Evolutionary conservation across 2,797 vertebrate genomes (phyloP), one percentile per base, ranked within the genome.

Genomic region (Pogonophryne albipinna): DNA sequence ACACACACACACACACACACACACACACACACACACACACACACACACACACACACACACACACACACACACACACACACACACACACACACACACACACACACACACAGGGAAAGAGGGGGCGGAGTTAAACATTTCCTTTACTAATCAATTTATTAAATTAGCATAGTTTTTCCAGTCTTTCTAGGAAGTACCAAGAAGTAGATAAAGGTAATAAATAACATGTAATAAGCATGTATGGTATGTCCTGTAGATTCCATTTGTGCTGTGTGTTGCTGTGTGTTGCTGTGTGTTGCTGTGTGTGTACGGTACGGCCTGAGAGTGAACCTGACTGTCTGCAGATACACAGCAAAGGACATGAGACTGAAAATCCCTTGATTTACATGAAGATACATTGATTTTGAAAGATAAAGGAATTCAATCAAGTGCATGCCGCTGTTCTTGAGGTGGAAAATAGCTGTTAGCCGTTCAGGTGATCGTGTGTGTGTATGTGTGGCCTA

Each of bases 311-410:
- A 12, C 2, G 3, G 49, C 71, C 34, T 38, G 34, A 7, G 49
- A 51, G 41, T 61, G 17, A 66, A 62, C 38, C 50, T 59, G 42
- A 38, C 50, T 38, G 12, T 16, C 15, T 70, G 51, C 19, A 62
- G 23, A 63, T 41, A 45, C 9, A 45, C 9, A 9, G 34, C 27
- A 38, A 7, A 38, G 8, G 34, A 45, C 16, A 53, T 50, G 34
- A 42, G n/a, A 70, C 34, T 23, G 13, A 53, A 14, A 52, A 2
- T 19, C 46, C n/a, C 41, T 4, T 11, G 34, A 16, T 59, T 17
- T 59, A 42, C 27, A 58, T 50, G n/a, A 27, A 13, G 45, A 49
- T 38, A 47, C 17, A 27, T 27, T 27, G 4, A 27, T 27, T 27
- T 27, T 27, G 27, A 27, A 27, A 27, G 27, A 27, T 27, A 5